phyloP scores from a whole-genome alignment of 2,888 invertebrate species.

The Amiota communis region DNA sequence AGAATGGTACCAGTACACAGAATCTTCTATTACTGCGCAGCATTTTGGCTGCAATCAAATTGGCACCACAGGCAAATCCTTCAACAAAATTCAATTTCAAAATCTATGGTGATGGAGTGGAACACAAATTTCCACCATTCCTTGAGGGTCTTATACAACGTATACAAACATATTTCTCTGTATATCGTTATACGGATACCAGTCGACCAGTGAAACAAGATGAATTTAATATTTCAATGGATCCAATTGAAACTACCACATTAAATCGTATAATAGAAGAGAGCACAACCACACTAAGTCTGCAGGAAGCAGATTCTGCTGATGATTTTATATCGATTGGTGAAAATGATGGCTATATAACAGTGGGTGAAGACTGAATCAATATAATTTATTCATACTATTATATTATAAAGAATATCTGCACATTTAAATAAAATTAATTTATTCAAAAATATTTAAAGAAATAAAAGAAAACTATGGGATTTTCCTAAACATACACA shows the following conservation, averaged over 20 bases:
- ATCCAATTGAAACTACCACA: conserved; percentile 35
- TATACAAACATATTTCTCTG: conserved; percentile 81
- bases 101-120: conserved; percentile 71
- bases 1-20: conserved; percentile 45
- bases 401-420: background rate
- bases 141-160: conserved; percentile 81
- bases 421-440: background rate
- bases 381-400: background rate
- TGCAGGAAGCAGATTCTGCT: background rate
- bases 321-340: conserved; percentile 50
- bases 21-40: conserved; percentile 56
- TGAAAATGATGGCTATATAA: conserved; percentile 51
- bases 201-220: conserved; percentile 66
- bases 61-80: conserved; percentile 25
- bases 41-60: conserved; percentile 55
- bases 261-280: background rate
- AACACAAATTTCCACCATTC: conserved; percentile 79
- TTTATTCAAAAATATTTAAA: background rate
- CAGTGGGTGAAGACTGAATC: conserved; percentile 51
- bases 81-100: conserved; percentile 52
- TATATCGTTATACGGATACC: conserved; percentile 77
- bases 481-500: background rate
- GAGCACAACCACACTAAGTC: background rate
- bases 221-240: conserved; percentile 21
- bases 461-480: background rate